A percentile compares a stretch with the other conserved stretches of the same genome.
These are phyloP conservation scores for Nesidiocoris tenuis DNA, from an alignment of 2,888 invertebrate genomes.

Conservation along the genomic window DNA sequence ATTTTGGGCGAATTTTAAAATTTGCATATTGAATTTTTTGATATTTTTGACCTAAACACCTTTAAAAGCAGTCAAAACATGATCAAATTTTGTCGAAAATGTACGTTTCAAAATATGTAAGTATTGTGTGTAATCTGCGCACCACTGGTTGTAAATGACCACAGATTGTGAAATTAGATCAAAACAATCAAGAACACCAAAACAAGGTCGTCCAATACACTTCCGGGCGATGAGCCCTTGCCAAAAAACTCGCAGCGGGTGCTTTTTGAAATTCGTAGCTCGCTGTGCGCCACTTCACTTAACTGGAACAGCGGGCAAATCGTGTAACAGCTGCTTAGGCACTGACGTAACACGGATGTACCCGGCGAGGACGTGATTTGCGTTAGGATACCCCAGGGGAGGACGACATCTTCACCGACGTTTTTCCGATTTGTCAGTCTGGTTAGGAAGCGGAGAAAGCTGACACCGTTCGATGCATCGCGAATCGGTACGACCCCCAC, in stretches of 20 bases:
- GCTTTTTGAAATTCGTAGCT: constrained; percentile 25
- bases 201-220: neutral
- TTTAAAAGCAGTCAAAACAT: no score
- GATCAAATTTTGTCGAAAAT: no score
- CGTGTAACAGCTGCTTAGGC: constrained; percentile 6
- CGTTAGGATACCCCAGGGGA: constrained; percentile 8
- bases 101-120: no score
- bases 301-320: constrained; percentile 36
- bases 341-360: constrained; percentile 36
- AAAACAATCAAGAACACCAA: no score
- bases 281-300: constrained; percentile 24
- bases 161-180: no score
- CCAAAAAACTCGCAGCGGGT: constrained; percentile 7
- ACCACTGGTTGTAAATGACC: no score
- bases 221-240: neutral
- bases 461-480: constrained; percentile 26
- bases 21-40: no score
- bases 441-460: constrained; percentile 16
- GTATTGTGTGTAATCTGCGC: no score
- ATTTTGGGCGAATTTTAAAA: no score
- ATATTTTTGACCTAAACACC: no score
- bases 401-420: constrained; percentile 21
- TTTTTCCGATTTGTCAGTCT: constrained; percentile 22
- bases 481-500: constrained; percentile 17
- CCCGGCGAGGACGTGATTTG: constrained; percentile 30